phyloP scores from a whole-genome alignment of 2,113 vertebrate species.

The human (Homo sapiens) region GRCh38 chr5:94297001-94297500 shows the following conservation, averaged over 20 bases:
- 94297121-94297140: neutral
- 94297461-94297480: neutral
- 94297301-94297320: neutral
- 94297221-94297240: neutral
- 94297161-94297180: neutral
- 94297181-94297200: neutral
- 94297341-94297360: neutral
- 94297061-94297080: neutral
- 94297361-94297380: neutral
- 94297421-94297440: neutral
- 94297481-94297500: neutral
- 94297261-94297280: neutral
- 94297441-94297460: neutral
- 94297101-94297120: constrained; percentile 22
- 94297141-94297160: neutral
- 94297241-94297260: neutral
- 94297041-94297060: neutral
- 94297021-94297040: neutral
- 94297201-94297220: neutral
- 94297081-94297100: neutral
- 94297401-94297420: neutral
- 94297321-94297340: neutral
- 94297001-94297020: neutral
- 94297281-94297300: neutral
- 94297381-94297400: neutral